phyloP scores from a whole-genome alignment of 2,113 vertebrate species.

The Gymnobelideus leadbeateri region DNA sequence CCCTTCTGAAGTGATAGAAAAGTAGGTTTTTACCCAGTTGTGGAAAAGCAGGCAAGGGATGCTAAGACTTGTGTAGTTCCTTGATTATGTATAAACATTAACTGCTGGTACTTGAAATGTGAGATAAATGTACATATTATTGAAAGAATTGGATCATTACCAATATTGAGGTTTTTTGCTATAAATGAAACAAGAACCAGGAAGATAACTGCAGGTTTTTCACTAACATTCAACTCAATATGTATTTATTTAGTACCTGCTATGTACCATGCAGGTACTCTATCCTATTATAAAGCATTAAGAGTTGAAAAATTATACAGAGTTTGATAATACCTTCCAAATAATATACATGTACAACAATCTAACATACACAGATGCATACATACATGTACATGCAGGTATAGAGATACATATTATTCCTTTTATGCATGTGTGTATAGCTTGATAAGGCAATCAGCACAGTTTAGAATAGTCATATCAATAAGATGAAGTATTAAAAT shows the following conservation, averaged over 20 bases:
- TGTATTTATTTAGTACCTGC: background rate
- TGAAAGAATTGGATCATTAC: background rate
- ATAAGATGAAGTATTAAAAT: background rate
- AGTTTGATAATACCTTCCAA: background rate
- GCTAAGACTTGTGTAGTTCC: background rate
- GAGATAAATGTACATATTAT: background rate
- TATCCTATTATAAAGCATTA: background rate
- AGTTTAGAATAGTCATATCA: background rate
- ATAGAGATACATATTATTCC: background rate
- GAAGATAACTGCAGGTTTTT: background rate
- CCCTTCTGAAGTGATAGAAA: background rate
- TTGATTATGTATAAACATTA: background rate
- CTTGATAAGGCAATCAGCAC: background rate
- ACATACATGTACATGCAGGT: background rate
- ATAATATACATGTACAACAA: background rate
- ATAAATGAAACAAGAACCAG: background rate
- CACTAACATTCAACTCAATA: background rate
- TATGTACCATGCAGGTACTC: background rate
- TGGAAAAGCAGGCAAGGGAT: background rate
- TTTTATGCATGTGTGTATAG: background rate
- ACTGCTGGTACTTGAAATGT: background rate
- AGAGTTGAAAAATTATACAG: background rate
- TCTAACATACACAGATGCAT: too few species aligned
- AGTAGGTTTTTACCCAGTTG: background rate
- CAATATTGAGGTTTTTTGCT: background rate